Base-by-base conservation (phyloP, 2,113 vertebrate genomes). In the Coturnix japonica region DNA sequence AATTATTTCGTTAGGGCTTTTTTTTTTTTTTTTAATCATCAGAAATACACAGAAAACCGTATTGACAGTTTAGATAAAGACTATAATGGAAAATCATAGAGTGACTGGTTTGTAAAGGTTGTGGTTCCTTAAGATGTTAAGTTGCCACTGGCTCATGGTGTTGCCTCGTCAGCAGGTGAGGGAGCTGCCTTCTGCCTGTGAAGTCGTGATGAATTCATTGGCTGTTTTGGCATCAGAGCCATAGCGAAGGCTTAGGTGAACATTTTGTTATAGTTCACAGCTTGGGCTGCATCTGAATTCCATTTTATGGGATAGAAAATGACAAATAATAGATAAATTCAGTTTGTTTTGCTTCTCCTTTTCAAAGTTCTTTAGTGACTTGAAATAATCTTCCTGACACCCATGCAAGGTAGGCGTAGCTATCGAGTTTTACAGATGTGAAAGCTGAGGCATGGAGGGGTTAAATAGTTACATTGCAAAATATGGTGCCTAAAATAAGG, bases 381-480 rank as follows among this genome's bases (percentile, higher is more conserved):
- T 82, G 87, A 95, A 89, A 63, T 89, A 89, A 96, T 94, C 71
- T 90, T 89, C 51, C 67, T 91, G 94, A 80, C 94, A 93, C 72
- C 91, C 81, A 7, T 93, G 84, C 75, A 87, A 77, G 67, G 60
- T 67, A 94, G 93, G 74, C 72, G 23, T 77, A 76, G 75, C 75
- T 95, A 94, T 93, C n/a, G 1, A 66, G 81, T 87, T 91, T 91
- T 82, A 74, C 67, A 74, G 67, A 39, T 66, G 56, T 84, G 69
- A 91, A 89, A 95, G 93, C 94, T 87, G 92, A 96, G 95, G 92
- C 90, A 86, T 56, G 10, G 51, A 76, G 49, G n/a, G 66, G 63
- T 89, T 82, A 76, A 94, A 76, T 6, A 46, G 19, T 54, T 22
- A 43, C 20, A 66, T 79, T 63, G 81, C 59, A 66, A 92, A 87